Base-by-base conservation (phyloP, 2,888 invertebrate genomes). In the Erynnis tages region DNA sequence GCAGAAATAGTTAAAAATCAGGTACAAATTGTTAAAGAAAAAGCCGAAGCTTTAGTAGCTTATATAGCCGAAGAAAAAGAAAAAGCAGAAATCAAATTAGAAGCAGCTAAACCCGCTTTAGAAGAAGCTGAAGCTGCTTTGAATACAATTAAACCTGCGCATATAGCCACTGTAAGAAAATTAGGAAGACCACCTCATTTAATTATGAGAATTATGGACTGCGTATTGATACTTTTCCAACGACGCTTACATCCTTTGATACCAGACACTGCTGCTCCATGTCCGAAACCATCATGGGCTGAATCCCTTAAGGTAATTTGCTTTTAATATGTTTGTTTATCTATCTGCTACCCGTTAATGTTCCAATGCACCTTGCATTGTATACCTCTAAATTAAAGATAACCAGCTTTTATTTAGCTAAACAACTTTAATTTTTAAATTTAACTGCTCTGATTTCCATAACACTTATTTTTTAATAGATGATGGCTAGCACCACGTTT, bases 151-250 rank as follows among this genome's bases (percentile, higher is more conserved):
- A 98, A 98, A 77, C 98, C 97, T 30, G 97, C 98, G 2, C 98
- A 98, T 73, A 98, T 98, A 74, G 94, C 97, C 1, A 97, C 97
- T 41, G 98, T 98, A 0, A 91, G 98, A 61, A 98, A 98, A 81
- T 83, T 98, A 48, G 98, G 97, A 5, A 92, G 98, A 57, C 98
- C 98, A 0, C 98, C 98, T 0, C 98, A 98, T 87, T 90, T 98
- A 6, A 98, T 98, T 69, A 96, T 98, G 98, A 92, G 98, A 57
- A 98, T 98, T 63, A 98, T 98, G 98, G 98, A 98, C 79, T 97
- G 97, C 74, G 98, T 98, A 0, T 76, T 98, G 63, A 95, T 98
- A 64, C 85, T 98, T 16, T 98, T 98, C 75, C 97, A 98, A 89
- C 92, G 97, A 57, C 94, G 94, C 79, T 75, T 98, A 37, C 96